Conservation (phyloP, 2,888 invertebrate species). For the Chouioia cunea region DNA sequence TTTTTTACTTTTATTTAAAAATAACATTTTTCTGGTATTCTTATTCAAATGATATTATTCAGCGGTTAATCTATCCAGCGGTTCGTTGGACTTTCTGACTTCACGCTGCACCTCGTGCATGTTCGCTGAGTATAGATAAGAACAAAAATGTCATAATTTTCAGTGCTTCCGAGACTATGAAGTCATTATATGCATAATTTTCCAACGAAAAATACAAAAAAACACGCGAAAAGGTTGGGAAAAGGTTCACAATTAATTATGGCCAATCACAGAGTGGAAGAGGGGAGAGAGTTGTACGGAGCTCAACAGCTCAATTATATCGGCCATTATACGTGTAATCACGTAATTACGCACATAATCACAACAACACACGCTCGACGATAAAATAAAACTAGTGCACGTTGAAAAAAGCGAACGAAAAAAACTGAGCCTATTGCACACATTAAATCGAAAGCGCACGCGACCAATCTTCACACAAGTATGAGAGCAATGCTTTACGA, state of each 20-base stretch:
- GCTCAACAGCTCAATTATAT: slow-evolving; percentile 47
- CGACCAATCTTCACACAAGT: not conserved
- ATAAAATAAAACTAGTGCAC: slow-evolving; percentile 35
- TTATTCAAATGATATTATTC: no score
- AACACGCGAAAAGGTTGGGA: slow-evolving; percentile 1
- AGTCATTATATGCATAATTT: slow-evolving; percentile 43
- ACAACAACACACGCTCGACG: slow-evolving; percentile 24
- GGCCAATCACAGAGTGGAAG: slow-evolving; percentile 7
- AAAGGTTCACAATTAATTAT: slow-evolving; percentile 12
- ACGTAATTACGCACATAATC: slow-evolving; percentile 48
- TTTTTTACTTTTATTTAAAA: no score
- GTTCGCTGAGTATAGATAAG: not conserved
- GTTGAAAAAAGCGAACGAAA: not conserved
- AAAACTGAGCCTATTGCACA: not conserved
- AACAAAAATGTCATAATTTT: slow-evolving; percentile 28
- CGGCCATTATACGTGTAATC: slow-evolving; percentile 46
- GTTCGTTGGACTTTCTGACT: slow-evolving; percentile 30
- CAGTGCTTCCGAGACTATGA: slow-evolving; percentile 23
- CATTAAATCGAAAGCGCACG: slow-evolving; percentile 19
- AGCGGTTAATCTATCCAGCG: not conserved
- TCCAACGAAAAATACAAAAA: slow-evolving; percentile 7
- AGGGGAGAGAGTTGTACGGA: not conserved
- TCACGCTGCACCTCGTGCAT: not conserved
- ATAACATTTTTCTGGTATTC: no score
- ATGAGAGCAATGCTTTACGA: slow-evolving; percentile 31